Evolutionary conservation across 2,797 vertebrate species (phyloP).

Genomic region (Rhodeus uyekii): DNA sequence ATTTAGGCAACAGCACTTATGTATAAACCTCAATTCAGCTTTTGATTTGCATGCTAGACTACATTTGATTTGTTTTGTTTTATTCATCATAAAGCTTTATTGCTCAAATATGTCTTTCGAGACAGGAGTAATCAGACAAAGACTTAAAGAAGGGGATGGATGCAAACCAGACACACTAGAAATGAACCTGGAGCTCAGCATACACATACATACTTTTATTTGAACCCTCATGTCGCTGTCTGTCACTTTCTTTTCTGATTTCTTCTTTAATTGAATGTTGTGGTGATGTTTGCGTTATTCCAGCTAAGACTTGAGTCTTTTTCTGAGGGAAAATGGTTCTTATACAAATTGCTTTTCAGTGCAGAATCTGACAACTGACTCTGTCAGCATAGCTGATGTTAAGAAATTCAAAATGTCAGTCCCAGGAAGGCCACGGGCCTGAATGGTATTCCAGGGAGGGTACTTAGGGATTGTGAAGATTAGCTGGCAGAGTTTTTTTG

Average conservation of each 20-base stretch:
- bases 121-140: not conserved
- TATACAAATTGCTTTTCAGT: not conserved
- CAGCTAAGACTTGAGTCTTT: not conserved
- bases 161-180: not conserved
- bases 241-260: not conserved
- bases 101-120: not conserved
- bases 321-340: not conserved
- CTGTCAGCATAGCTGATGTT: too few species aligned
- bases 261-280: not conserved
- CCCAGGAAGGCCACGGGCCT: too few species aligned
- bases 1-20: not conserved
- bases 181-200: not conserved
- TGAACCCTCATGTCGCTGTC: not conserved
- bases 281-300: not conserved
- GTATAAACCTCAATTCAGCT: slow-evolving; percentile 11
- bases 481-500: too few species aligned
- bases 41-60: not conserved
- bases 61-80: not conserved
- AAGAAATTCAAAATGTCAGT: too few species aligned
- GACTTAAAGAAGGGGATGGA: not conserved
- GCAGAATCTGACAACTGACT: not conserved
- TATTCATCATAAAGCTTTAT: not conserved
- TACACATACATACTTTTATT: not conserved
- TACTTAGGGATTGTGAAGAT: too few species aligned
- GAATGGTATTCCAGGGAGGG: too few species aligned